Evolutionary conservation across 2,113 vertebrate species (phyloP), one percentile per base, ranked within the genome.

Genomic region (Heteronetta atricapilla): DNA sequence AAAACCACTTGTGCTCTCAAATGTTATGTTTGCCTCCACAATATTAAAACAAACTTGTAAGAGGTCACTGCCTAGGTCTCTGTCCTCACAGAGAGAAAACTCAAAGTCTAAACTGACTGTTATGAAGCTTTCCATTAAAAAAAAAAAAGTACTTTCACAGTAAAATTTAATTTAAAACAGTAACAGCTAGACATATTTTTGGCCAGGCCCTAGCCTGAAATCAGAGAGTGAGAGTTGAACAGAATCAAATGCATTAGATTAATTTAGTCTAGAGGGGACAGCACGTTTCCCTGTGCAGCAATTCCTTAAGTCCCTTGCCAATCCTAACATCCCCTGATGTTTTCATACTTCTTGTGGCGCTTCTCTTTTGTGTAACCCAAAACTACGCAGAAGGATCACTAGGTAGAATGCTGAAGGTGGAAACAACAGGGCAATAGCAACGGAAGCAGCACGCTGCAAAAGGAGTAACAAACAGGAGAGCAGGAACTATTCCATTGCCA

Each of bases 111-210:
- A 83, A 81, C 20, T 40, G 52, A 74, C 40, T 72, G 21, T 50
- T 91, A 79, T 3, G 4, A 88, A 82, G 68, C 36, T 75, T 68
- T 74, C 58, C 60, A 91, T 33, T 81, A 46, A 46, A 42, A 94
- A 90, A 94, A 93, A 89, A 55, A 11, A 17, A 52, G 12, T 53
- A 59, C 93, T 95, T 94, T 81, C 73, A 68, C 79, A 91, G 42
- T 95, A 93, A 78, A 93, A 93, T 7, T 63, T 93, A 95, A 96
- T 95, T 90, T 90, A 84, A 91, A 94, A 88, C 86, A 95, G 82
- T 68, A 93, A 91, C 20, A 58, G 17, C 48, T 33, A 86, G 92
- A 95, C 69, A 89, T 68, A 69, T 64, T 94, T 95, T 94, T 96
- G 90, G 91, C 91, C 81, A 93, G 75, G 82, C 59, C 2, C 82